A percentile compares a stretch with the other conserved stretches of the same genome.
Conservation (phyloP, 2,113 vertebrate genomes). For the Misgurnus mizolepis region DNA sequence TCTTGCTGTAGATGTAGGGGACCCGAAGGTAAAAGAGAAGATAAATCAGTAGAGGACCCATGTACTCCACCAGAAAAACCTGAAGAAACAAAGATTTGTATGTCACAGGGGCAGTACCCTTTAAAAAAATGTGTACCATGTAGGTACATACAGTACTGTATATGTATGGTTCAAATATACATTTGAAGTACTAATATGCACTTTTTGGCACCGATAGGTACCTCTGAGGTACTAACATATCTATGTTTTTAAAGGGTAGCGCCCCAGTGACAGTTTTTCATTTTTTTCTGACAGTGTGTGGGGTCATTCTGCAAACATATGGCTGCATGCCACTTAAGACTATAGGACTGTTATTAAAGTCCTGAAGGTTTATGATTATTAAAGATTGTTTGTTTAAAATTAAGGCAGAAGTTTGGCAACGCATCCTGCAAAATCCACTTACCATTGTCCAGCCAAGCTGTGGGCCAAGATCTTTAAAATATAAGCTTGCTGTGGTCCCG, state of each 20-base stretch:
- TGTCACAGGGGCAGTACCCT: no score
- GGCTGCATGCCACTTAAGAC: no score
- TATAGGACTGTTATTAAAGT: neutral
- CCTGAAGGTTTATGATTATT: neutral
- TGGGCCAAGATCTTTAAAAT: constrained; percentile 87
- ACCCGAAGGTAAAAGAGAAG: constrained; percentile 82
- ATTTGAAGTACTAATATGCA: no score
- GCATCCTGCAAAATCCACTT: constrained; percentile 40
- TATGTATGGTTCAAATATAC: no score
- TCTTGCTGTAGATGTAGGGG: constrained; percentile 77
- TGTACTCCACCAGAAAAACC: constrained; percentile 81
- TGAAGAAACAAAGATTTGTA: constrained; percentile 43
- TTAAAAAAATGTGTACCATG: no score
- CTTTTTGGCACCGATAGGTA: no score
- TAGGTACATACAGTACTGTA: no score
- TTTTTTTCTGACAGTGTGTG: no score
- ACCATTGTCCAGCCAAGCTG: constrained; percentile 90
- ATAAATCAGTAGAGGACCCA: constrained; percentile 79
- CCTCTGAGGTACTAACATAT: no score
- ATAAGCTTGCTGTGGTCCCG: constrained; percentile 83
- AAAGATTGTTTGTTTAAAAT: neutral
- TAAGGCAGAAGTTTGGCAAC: neutral
- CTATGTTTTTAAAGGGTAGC: no score
- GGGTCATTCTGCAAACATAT: neutral
- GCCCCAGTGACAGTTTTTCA: no score